phyloP scores from a whole-genome alignment of 92 coral and sea anemone genomes.

The Porites rus region DNA sequence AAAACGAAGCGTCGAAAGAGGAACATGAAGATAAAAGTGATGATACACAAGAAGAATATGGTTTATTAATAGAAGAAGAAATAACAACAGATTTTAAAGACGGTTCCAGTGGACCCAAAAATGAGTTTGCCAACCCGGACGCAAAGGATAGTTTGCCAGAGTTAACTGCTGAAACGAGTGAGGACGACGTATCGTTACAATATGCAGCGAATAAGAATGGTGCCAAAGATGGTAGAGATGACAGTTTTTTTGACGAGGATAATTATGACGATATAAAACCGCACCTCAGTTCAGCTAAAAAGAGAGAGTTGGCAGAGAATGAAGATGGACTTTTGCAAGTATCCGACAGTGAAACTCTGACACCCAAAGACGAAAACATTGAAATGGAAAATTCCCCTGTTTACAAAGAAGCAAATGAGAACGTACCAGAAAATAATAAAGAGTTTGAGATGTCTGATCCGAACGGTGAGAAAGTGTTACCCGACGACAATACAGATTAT shows the following conservation, averaged over 20 bases:
- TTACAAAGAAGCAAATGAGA: not conserved
- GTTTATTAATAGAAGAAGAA: not conserved
- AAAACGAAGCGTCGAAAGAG: not conserved
- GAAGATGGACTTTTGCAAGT: constrained; percentile 8
- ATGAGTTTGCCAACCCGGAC: not conserved
- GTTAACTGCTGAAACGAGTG: not conserved
- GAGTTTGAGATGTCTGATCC: not conserved
- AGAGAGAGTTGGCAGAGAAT: not conserved
- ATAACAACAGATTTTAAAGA: not conserved
- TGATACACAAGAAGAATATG: not conserved
- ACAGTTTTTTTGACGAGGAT: not conserved
- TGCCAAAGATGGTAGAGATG: not conserved
- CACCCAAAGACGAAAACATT: constrained; percentile 14
- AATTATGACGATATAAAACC: not conserved
- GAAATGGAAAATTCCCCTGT: not conserved
- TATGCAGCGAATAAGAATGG: not conserved
- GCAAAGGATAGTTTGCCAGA: not conserved
- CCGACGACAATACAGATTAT: not conserved
- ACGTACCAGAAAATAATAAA: not conserved
- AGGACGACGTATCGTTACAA: not conserved
- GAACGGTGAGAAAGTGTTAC: not conserved
- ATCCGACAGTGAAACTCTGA: constrained; percentile 24
- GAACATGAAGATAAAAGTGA: not conserved
- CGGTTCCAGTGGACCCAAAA: not conserved
- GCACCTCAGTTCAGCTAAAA: not conserved